A percentile compares a stretch with the other conserved stretches of the same genome.
phyloP scores from a whole-genome alignment of 2,888 invertebrate genomes.

The Sphinx pinastri region DNA sequence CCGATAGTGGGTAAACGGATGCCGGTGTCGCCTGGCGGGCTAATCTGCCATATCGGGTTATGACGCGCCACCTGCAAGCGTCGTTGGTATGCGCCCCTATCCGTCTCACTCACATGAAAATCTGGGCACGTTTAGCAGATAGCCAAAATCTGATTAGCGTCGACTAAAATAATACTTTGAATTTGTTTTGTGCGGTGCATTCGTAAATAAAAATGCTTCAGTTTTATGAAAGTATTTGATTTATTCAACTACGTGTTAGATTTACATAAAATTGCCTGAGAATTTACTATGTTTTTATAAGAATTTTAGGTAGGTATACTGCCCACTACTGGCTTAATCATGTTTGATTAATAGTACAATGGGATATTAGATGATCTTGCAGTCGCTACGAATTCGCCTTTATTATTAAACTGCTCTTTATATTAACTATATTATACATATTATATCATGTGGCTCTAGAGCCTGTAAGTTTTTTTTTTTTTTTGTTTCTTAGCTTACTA shows the following conservation, averaged over 20 bases:
- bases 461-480: no score
- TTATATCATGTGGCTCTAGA: no score
- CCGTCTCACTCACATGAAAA: constrained; percentile 39
- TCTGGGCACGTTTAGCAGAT: constrained; percentile 37
- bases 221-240: neutral
- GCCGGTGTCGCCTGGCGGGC: constrained; percentile 17
- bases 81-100: constrained; percentile 34
- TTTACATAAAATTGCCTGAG: constrained; percentile 8
- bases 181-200: neutral
- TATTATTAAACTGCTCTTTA: no score
- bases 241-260: neutral
- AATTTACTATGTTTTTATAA: neutral
- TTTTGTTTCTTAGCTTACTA: no score
- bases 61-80: constrained; percentile 51
- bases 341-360: neutral
- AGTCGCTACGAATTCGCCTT: no score
- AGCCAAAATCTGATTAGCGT: constrained; percentile 35
- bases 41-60: constrained; percentile 40
- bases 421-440: no score
- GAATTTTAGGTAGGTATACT: neutral
- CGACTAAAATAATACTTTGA: neutral
- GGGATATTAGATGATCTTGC: no score
- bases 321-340: neutral
- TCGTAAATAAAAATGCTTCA: neutral
- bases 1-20: constrained; percentile 24